Conservation (phyloP, 2,888 invertebrate species). For the Tricholauxania praeusta region DNA sequence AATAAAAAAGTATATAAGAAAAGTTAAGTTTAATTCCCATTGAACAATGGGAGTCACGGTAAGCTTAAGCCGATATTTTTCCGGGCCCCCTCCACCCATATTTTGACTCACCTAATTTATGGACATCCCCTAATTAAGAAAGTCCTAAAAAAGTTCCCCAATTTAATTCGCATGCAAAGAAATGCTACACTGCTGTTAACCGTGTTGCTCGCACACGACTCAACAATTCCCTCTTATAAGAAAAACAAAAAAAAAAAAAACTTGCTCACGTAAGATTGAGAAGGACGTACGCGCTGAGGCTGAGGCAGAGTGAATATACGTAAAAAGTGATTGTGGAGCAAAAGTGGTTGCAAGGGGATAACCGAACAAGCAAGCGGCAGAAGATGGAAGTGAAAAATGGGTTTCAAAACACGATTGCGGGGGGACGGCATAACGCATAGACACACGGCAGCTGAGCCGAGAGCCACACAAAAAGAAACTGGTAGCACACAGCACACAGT, state of each 20-base stretch:
- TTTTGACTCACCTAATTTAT: no score
- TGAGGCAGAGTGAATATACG: background rate
- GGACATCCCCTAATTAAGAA: no score
- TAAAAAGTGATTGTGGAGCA: conserved; percentile 15
- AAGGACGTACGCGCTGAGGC: background rate
- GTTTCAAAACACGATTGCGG: conserved; percentile 4
- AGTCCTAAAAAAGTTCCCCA: no score
- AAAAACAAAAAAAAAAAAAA: conserved; percentile 9
- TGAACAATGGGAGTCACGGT: no score
- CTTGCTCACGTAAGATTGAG: conserved; percentile 22
- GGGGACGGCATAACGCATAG: conserved; percentile 9
- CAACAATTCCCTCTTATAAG: conserved; percentile 13
- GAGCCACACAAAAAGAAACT: conserved; percentile 7
- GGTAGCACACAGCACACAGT: background rate
- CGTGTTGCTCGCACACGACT: conserved; percentile 26
- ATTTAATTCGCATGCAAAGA: background rate
- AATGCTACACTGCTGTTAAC: conserved; percentile 17
- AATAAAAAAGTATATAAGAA: no score
- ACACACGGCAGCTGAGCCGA: conserved; percentile 6
- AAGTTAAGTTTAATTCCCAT: no score
- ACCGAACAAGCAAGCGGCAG: background rate
- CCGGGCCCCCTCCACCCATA: no score
- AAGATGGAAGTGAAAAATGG: conserved; percentile 13
- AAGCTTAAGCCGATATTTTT: no score
- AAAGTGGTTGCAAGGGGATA: conserved; percentile 4